Evolutionary conservation across 2,888 invertebrate genomes (phyloP), one percentile per base, ranked within the genome.

Genomic region (Teleiodes luculella): DNA sequence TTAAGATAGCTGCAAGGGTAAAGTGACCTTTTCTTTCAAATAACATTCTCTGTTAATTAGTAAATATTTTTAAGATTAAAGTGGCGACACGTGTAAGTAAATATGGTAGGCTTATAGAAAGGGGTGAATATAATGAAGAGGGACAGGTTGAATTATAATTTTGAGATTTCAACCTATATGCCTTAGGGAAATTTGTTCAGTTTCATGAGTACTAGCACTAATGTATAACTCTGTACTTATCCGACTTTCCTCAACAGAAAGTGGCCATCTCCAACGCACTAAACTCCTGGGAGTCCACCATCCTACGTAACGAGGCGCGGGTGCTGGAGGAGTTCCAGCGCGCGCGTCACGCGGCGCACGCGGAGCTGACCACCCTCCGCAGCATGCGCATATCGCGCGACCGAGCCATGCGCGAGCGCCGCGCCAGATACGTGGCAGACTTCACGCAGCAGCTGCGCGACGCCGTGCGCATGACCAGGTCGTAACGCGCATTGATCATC

Each of bases 241-340:
- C 3, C 24, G n/a, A n/a, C n/a, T n/a, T 30, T 46, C 16, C 46
- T 36, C 5, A 56, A 8, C 76, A 88, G 88, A 80, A 85, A 0
- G 63, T 76, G 14, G 85, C 86, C 1, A 81, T 86, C 59, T 61
- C 69, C 30, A 86, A 82, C 68, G 80, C 84, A 0, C 68, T 88
- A 0, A 80, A 62, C 54, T 62, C 69, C 0, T 86, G 86, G 86
- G 87, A 84, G 55, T 63, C 72, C 0, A 56, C 72, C 0, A 50
- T 81, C 0, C 61, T 79, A 0, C 74, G 81, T 0, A 76, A 78
- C 55, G 85, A 86, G 52, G 61, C 75, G 3, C 60, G 59, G 0
- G 83, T 79, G 0, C 56, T 74, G 41, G 81, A 86, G 1, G 71
- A 75, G 0, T 66, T 71, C 0, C 63, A 66, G 1, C 75, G 84